Evolutionary conservation across 2,113 vertebrate species (phyloP), one percentile per base, ranked within the genome.

Genomic region (Mus spicilegus): DNA sequence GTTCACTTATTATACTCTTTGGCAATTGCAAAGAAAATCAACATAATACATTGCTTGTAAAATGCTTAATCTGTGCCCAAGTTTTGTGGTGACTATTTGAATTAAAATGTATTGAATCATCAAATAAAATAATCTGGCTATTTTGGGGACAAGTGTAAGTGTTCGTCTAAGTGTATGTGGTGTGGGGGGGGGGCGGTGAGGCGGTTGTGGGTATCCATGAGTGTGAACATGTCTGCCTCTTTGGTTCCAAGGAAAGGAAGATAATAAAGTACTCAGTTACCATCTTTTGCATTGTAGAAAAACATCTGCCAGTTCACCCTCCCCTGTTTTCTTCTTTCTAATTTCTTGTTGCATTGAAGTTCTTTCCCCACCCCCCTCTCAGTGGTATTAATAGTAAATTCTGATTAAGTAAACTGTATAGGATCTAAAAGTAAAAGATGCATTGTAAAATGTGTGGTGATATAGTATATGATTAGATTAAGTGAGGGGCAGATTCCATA

Each of bases 11-110:
- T 97, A 92, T 98, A 98, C 91, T 96, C 94, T 97, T 97, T 97
- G 96, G 96, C 97, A 97, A 96, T 92, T 97, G 95, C 97, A 97
- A 98, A 63, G 28, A 96, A 98, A 98, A 98, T 94, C 95, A 97
- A 97, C 98, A 97, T 98, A 98, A 95, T 98, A 96, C 98, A 98
- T 98, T 96, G 98, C 98, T 98, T 99, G 98, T 99, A 98, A 98
- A 99, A 98, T 98, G 98, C 98, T 98, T 98, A 98, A 98, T 95
- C 97, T 95, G 92, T 98, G 96, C 96, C 96, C 98, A 98, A 98
- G 98, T 98, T 98, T 89, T 98, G 97, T 98, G 98, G 98, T 98
- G 90, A 97, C 97, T 98, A 94, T 98, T 98, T 98, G 97, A 92
- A 97, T 98, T 98, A 97, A 98, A 98, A 97, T 98, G 98, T 98